Evolutionary conservation across 2,797 vertebrate species (phyloP).

Genomic region (Notoglanidium macrostoma): DNA sequence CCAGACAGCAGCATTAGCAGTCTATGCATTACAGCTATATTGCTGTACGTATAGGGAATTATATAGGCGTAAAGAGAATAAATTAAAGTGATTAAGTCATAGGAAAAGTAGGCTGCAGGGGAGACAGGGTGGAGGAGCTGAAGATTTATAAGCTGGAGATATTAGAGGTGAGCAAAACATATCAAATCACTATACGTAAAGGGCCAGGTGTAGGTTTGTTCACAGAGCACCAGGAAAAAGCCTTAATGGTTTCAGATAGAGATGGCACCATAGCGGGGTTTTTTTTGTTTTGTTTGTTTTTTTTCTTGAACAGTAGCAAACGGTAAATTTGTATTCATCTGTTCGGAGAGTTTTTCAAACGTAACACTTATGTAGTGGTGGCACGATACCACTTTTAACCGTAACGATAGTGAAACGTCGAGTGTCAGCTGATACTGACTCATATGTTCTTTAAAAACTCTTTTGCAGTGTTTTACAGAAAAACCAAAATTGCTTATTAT

Average conservation of each 20-base stretch:
- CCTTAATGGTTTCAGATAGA: background rate
- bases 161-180: conserved; percentile 11
- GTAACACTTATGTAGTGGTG: background rate
- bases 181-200: background rate
- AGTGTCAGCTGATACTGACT: background rate
- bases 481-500: background rate
- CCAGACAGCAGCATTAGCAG: conserved; percentile 35
- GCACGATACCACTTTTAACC: background rate
- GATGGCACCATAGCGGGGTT: background rate
- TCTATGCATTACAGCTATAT: conserved; percentile 12
- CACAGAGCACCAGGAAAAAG: conserved; percentile 2
- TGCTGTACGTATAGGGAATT: conserved; percentile 12
- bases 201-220: background rate
- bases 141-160: conserved; percentile 1
- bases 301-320: background rate
- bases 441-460: background rate
- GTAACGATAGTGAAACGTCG: background rate
- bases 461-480: background rate
- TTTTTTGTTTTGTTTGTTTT: background rate
- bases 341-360: background rate
- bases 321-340: background rate
- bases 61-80: conserved; percentile 24
- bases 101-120: background rate
- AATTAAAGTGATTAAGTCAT: conserved; percentile 27
- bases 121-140: conserved; percentile 12